Evolutionary conservation across 1,140 invertebrate genomes (phyloP).

Genomic region (Drosophila asahinai): DNA sequence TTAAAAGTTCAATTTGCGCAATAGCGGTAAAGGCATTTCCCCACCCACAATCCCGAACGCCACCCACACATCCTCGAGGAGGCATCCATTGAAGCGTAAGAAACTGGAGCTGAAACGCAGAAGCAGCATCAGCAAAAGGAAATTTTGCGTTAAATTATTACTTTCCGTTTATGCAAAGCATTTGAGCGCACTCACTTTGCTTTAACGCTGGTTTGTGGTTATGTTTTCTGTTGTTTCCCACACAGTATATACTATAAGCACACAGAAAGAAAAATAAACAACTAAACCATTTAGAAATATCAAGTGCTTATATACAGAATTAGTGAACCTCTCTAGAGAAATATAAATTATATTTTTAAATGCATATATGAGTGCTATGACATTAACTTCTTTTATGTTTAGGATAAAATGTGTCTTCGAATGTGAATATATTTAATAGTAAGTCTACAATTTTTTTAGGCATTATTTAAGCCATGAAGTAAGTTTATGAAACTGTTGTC

Average conservation of each 20-base stretch:
- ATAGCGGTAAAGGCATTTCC: constrained; percentile 67
- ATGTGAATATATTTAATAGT: no score
- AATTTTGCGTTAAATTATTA: constrained; percentile 85
- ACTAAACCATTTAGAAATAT: neutral
- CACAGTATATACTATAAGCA: constrained; percentile 6
- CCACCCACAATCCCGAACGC: constrained; percentile 23
- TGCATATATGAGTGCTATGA: no score
- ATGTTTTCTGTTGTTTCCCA: constrained; percentile 57
- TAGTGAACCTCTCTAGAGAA: no score
- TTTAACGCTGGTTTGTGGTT: constrained; percentile 57
- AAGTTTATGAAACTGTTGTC: no score
- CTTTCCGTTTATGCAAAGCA: constrained; percentile 84
- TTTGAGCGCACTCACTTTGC: constrained; percentile 77
- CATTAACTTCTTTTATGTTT: no score
- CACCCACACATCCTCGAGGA: constrained; percentile 19
- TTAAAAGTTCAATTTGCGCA: constrained; percentile 83
- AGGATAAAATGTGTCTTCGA: no score
- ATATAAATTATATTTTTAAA: no score
- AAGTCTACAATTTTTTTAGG: no score
- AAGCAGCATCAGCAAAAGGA: constrained; percentile 73
- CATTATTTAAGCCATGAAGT: no score
- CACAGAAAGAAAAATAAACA: neutral
- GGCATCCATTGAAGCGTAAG: constrained; percentile 76
- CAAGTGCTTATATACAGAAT: no score
- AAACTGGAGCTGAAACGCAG: constrained; percentile 62